A percentile compares a stretch with the other conserved stretches of the same genome.
These are phyloP conservation scores for Spheniscus mendiculus DNA, from an alignment of 2,113 vertebrate genomes.

Conservation along the genomic window DNA sequence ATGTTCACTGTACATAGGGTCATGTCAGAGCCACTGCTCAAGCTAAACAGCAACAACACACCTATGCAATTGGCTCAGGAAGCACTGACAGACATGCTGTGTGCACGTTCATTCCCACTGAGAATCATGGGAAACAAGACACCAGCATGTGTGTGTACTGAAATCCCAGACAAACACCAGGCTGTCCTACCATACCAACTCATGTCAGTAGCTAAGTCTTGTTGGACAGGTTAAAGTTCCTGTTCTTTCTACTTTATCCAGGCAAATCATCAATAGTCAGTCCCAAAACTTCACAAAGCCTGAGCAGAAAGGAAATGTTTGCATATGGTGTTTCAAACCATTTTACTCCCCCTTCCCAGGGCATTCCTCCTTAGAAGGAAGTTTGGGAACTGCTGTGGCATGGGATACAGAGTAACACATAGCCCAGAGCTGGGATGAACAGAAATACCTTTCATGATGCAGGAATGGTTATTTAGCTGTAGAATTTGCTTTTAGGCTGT, in stretches of 20 bases:
- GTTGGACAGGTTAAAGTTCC: too few relatives aligned
- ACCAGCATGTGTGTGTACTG: neutral
- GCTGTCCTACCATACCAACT: neutral
- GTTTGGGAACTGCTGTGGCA: neutral
- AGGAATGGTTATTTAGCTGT: neutral
- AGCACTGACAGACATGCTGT: neutral
- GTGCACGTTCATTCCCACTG: neutral
- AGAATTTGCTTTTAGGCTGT: neutral
- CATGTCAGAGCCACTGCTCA: neutral
- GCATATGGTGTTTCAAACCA: neutral
- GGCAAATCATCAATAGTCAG: neutral
- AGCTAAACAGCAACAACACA: neutral
- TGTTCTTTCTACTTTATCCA: neutral
- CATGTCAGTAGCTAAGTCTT: too few relatives aligned
- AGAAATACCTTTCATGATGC: neutral
- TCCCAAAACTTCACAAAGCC: neutral
- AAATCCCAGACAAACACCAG: neutral
- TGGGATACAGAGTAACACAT: neutral
- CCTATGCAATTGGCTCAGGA: neutral
- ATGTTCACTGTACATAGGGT: accelerated
- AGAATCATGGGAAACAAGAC: neutral
- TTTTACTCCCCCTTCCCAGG: neutral
- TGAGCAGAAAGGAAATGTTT: neutral
- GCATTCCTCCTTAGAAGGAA: neutral
- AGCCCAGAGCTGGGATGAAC: neutral